phyloP scores from a whole-genome alignment of 2,113 vertebrate genomes.

The Camarhynchus parvulus region DNA sequence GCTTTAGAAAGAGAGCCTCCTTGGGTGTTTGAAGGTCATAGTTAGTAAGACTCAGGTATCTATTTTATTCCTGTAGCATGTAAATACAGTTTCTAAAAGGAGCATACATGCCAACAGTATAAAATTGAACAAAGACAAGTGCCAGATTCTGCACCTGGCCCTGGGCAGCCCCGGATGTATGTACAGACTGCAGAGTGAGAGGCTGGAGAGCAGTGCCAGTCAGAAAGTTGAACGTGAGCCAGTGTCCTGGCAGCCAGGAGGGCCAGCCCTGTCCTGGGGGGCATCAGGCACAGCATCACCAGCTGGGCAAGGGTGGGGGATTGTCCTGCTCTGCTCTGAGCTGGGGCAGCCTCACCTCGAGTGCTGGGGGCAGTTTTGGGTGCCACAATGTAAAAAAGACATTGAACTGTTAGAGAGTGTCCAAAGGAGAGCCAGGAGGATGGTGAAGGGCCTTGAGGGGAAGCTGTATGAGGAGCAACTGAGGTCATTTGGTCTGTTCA shows the following conservation, averaged over 20 bases:
- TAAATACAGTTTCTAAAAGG: not conserved
- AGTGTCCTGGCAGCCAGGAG: not conserved
- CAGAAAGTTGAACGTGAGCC: rapidly evolving
- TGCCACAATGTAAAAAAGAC: rapidly evolving
- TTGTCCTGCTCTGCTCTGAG: rapidly evolving
- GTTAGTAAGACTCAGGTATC: not conserved
- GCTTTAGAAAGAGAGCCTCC: not conserved
- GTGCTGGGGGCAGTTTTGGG: not conserved
- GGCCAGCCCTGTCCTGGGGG: rapidly evolving
- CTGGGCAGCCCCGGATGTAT: not conserved
- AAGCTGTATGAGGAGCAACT: rapidly evolving
- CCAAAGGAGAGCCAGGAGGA: rapidly evolving
- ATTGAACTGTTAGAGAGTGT: rapidly evolving
- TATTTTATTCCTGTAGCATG: not conserved
- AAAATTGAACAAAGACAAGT: not conserved
- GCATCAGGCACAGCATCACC: not conserved
- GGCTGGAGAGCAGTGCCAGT: not conserved
- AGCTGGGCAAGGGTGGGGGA: rapidly evolving
- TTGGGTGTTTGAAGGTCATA: not conserved
- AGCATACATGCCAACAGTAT: rapidly evolving
- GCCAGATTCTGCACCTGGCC: not conserved
- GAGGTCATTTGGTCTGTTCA: not conserved
- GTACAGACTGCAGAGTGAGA: not conserved
- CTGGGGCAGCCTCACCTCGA: rapidly evolving
- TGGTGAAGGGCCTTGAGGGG: not conserved